Evolutionary conservation across 2,797 vertebrate genomes (phyloP).

Genomic region (Oophaga sylvatica): DNA sequence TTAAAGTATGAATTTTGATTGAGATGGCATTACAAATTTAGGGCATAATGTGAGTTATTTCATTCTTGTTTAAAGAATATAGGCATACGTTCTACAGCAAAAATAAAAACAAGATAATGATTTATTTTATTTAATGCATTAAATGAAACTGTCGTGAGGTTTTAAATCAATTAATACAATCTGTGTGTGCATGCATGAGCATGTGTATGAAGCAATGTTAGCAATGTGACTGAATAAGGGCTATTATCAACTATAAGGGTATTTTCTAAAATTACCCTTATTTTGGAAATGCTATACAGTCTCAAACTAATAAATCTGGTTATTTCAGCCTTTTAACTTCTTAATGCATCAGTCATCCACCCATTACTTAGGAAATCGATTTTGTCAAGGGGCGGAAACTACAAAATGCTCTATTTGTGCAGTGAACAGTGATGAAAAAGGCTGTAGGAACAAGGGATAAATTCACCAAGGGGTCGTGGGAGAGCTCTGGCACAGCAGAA

Average conservation of each 20-base stretch:
- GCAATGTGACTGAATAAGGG: not conserved
- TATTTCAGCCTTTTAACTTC: conserved; percentile 37
- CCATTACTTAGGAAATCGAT: conserved; percentile 46
- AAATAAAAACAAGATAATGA: no score
- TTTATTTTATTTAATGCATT: not conserved
- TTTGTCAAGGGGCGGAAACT: conserved; percentile 52
- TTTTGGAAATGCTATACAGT: not conserved
- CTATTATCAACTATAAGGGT: conserved; percentile 6
- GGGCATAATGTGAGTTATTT: not conserved
- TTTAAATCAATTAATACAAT: not conserved
- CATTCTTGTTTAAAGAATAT: not conserved
- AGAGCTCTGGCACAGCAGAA: conserved; percentile 43
- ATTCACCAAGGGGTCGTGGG: conserved; percentile 41
- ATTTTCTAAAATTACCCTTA: not conserved
- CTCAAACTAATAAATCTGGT: conserved; percentile 3
- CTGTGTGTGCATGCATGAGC: not conserved
- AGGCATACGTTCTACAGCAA: not conserved
- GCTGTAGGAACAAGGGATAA: conserved; percentile 57
- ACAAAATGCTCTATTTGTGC: conserved; percentile 55
- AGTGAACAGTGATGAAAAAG: conserved; percentile 55
- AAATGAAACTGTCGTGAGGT: not conserved
- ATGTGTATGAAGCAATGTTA: not conserved
- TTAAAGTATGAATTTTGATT: not conserved
- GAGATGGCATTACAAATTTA: not conserved
- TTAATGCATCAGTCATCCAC: conserved; percentile 53